These are phyloP conservation scores for Drosophila algonquin DNA, from an alignment of 2,888 invertebrate genomes.

Conservation along the genomic window DNA sequence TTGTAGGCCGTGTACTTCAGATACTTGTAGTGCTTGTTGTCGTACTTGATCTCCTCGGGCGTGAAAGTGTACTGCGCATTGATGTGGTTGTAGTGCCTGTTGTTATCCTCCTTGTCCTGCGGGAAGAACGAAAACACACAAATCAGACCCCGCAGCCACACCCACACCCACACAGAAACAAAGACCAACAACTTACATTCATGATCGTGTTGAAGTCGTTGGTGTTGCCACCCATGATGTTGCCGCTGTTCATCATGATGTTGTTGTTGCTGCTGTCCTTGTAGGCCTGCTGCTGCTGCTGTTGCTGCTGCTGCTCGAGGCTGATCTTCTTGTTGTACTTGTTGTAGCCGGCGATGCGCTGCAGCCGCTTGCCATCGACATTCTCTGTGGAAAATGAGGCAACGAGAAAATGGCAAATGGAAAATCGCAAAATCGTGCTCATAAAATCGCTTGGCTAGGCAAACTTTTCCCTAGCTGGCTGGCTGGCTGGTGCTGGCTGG, in stretches of 20 bases:
- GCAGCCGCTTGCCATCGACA: constrained; percentile 85
- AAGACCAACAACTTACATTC: constrained; percentile 76
- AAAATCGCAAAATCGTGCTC: constrained; percentile 51
- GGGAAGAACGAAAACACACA: background rate
- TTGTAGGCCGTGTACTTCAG: constrained; percentile 90
- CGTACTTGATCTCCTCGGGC: constrained; percentile 90
- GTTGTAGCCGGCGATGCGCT: constrained; percentile 85
- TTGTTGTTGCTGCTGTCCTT: constrained; percentile 82
- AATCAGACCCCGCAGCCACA: constrained; percentile 1
- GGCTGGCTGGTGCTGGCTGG: constrained; percentile 21
- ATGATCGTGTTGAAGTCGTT: constrained; percentile 82
- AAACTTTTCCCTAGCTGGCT: constrained; percentile 51
- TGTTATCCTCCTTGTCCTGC: constrained; percentile 84
- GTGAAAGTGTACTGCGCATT: constrained; percentile 88
- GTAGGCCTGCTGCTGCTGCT: constrained; percentile 77
- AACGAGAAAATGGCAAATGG: constrained; percentile 1
- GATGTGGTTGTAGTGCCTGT: constrained; percentile 84
- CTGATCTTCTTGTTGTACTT: constrained; percentile 87
- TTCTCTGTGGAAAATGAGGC: constrained; percentile 80
- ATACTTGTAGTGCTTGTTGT: constrained; percentile 91
- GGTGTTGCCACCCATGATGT: constrained; percentile 77
- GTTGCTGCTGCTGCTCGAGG: constrained; percentile 84
- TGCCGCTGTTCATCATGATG: constrained; percentile 78
- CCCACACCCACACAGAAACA: background rate
- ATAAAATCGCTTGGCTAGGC: constrained; percentile 60